Percentiles rank a stretch among this genome's conserved stretches.
Conservation (phyloP, 2,888 invertebrate genomes). For the Mylabris sibirica region DNA sequence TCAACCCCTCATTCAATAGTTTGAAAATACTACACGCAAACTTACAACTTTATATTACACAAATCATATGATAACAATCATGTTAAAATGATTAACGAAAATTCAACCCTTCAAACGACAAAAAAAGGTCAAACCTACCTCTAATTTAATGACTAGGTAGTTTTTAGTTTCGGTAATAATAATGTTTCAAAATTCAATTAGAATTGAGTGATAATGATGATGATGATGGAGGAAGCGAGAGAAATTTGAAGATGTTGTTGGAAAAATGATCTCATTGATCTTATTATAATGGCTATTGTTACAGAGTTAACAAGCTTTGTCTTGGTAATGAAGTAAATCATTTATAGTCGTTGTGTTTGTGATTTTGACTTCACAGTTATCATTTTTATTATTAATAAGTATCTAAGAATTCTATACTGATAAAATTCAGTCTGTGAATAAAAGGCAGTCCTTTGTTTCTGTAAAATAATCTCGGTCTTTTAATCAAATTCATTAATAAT, state of each 20-base stretch:
- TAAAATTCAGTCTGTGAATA: background rate
- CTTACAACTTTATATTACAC: background rate
- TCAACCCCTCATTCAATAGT: constrained; percentile 37
- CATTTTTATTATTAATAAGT: constrained; percentile 22
- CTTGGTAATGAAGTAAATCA: constrained; percentile 31
- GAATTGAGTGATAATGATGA: too few species aligned
- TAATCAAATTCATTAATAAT: background rate
- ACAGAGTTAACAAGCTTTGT: constrained; percentile 30
- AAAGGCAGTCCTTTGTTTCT: background rate
- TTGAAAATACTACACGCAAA: constrained; percentile 23
- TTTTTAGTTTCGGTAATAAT: background rate
- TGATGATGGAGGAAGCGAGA: constrained; percentile 8
- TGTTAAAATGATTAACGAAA: background rate
- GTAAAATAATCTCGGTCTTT: background rate
- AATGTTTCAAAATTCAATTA: background rate
- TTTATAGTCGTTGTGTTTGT: constrained; percentile 20
- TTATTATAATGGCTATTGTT: constrained; percentile 33
- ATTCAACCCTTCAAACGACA: background rate
- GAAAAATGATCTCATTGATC: constrained; percentile 27
- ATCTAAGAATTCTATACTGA: background rate
- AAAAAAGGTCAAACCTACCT: background rate
- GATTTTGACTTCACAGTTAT: constrained; percentile 22
- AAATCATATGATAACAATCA: constrained; percentile 7
- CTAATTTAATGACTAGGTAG: background rate
- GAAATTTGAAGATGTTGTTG: background rate